These are phyloP conservation scores for Etheostoma perlongum DNA, from an alignment of 2,797 vertebrate genomes.

Conservation along the genomic window DNA sequence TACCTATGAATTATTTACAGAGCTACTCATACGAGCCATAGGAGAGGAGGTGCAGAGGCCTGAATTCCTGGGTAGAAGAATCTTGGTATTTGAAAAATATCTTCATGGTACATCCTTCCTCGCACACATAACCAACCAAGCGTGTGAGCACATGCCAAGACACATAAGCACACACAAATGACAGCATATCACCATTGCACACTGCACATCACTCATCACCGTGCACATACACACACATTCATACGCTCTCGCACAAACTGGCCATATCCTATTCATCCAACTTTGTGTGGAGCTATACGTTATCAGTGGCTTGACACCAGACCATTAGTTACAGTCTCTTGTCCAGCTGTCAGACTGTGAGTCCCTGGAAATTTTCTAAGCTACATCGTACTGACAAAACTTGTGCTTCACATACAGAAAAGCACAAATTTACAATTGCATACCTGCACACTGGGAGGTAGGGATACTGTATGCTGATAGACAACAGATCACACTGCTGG, in stretches of 20 bases:
- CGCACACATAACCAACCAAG: constrained; percentile 43
- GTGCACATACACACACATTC: constrained; percentile 19
- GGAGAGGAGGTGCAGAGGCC: constrained; percentile 26
- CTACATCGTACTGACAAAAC: constrained; percentile 42
- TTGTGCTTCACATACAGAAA: constrained; percentile 21
- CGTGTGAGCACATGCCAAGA: constrained; percentile 40
- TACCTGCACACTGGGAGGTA: not conserved
- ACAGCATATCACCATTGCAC: constrained; percentile 47
- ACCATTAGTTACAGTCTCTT: constrained; percentile 76
- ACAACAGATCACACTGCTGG: not conserved
- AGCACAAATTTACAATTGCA: constrained; percentile 9
- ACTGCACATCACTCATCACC: constrained; percentile 42
- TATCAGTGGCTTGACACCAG: constrained; percentile 63
- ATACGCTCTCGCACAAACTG: constrained; percentile 7
- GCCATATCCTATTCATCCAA: constrained; percentile 77
- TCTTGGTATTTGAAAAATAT: constrained; percentile 49
- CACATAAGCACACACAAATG: constrained; percentile 49
- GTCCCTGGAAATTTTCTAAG: constrained; percentile 46
- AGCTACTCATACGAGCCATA: constrained; percentile 60
- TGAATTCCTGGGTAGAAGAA: constrained; percentile 26
- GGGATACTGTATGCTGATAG: not conserved
- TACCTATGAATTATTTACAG: constrained; percentile 78
- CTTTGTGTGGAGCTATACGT: constrained; percentile 70
- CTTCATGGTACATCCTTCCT: constrained; percentile 34
- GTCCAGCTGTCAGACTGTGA: constrained; percentile 66